Evolutionary conservation across 1,140 invertebrate genomes (phyloP), one percentile per base, ranked within the genome.

Genomic region (Probaryconus sp.): DNA sequence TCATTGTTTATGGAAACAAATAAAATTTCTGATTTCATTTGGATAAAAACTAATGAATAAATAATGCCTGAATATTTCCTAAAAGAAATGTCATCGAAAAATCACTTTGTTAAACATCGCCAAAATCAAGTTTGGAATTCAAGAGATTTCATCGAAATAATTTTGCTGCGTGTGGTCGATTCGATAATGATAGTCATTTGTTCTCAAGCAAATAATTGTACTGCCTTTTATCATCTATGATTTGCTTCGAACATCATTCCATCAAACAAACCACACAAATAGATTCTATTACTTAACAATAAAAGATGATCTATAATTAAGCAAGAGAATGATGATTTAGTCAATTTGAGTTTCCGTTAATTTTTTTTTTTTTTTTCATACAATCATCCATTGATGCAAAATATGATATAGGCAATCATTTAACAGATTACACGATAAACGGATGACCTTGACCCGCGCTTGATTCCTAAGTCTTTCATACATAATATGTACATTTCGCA

Each of bases 371-470:
- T n/a, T n/a, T n/a, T 64, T 50, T 20, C 64, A 35, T 30, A 76
- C 38, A 67, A 76, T 61, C 47, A 35, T 53, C 2, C 38, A 21
- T 65, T 70, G 53, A 61, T 67, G 65, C 42, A 61, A 58, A 47
- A 69, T 60, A 20, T 13, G 37, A 31, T 58, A 70, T 76, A 48
- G 61, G 43, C 65, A 70, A 70, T 58, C 60, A 18, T 61, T 70
- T 70, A 67, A 6, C 9, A 50, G 64, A 75, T 75, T 69, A 53
- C 45, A 50, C 31, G 65, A 70, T 70, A 61, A 55, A 13, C 14
- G 5, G 42, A 53, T 76, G 70, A 83, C 83, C 83, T 85, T 83
- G 83, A 83, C 82, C 81, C 3, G 80, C 58, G 76, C 5, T 78
- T 79, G 67, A 81, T 78, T 60, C 56, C 70, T 73, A 79, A 78